A percentile compares a stretch with the other conserved stretches of the same genome.
Evolutionary conservation across 2,888 invertebrate species (phyloP).

Genomic region (Lissonota sp.): DNA sequence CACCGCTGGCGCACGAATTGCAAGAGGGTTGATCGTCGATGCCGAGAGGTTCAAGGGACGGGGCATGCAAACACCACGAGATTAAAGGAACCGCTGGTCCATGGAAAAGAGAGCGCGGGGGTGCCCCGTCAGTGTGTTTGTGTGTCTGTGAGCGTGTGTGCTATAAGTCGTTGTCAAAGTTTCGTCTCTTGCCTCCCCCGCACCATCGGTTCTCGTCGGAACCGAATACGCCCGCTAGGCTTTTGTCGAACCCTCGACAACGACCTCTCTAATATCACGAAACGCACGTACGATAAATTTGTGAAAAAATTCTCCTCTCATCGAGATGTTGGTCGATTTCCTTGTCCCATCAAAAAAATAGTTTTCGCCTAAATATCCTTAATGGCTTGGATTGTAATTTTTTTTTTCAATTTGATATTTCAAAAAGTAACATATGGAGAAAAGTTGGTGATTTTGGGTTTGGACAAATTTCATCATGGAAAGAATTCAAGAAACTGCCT

Average conservation of each 20-base stretch:
- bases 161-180: slow-evolving; percentile 58
- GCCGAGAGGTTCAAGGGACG: slow-evolving; percentile 67
- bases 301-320: slow-evolving; percentile 39
- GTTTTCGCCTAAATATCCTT: no score
- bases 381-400: background rate
- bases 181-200: slow-evolving; percentile 41
- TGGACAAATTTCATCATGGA: no score
- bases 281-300: slow-evolving; percentile 39
- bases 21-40: slow-evolving; percentile 60
- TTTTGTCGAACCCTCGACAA: slow-evolving; percentile 54
- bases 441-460: no score
- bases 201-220: slow-evolving; percentile 47
- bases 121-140: slow-evolving; percentile 21
- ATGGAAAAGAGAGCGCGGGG: slow-evolving; percentile 63
- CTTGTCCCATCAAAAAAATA: background rate
- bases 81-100: slow-evolving; percentile 81
- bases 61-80: slow-evolving; percentile 83
- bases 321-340: slow-evolving; percentile 1
- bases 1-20: background rate
- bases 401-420: background rate
- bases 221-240: slow-evolving; percentile 64
- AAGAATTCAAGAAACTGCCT: no score
- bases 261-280: slow-evolving; percentile 49
- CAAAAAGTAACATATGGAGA: no score
- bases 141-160: background rate